Evolutionary conservation across 2,797 vertebrate species (phyloP), one percentile per base, ranked within the genome.

Genomic region (Sebastiscus tertius): DNA sequence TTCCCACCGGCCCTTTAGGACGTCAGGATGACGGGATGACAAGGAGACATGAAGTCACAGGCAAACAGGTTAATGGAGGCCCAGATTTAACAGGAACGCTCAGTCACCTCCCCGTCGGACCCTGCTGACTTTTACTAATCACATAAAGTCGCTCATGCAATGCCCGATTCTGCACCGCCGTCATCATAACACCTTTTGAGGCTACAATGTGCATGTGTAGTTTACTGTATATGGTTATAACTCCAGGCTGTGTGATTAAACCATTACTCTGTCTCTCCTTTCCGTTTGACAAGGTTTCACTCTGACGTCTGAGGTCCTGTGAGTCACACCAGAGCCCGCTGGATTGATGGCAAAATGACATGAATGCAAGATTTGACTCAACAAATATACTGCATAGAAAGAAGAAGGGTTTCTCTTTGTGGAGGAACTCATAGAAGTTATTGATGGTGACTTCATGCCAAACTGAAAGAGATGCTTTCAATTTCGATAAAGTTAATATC

Each of bases 101-200:
- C 72, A 26, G 66, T 89, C 90, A 91, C 84, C 85, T 90, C 73
- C 72, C 90, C 83, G 3, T n/a, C 6, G 77, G 90, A 77, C 36
- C 20, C 42, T 14, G 62, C 66, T 81, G 88, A 91, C 88, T 88
- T 88, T 82, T 52, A 82, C 20, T 54, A 72, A 87, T 74, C 59
- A 61, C 67, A 67, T 29, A 84, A 73, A 60, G 78, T 86, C 34
- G 3, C 26, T 68, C 60, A 68, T 72, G 81, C 72, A 18, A 54
- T 13, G 79, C 31, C 76, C 55, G 58, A 77, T 59, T 77, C 63
- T 68, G 61, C 71, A 24, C 8, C 2, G 2, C n/a, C 27, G 31
- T 79, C 61, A 80, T 79, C 56, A 63, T 20, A 31, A 58, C 72
- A 77, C 64, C 65, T 83, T 82, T 9, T 46, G 52, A 79, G 81